Conservation (phyloP, 1,140 invertebrate genomes). For the Leptinotarsa undecemlineata region DNA sequence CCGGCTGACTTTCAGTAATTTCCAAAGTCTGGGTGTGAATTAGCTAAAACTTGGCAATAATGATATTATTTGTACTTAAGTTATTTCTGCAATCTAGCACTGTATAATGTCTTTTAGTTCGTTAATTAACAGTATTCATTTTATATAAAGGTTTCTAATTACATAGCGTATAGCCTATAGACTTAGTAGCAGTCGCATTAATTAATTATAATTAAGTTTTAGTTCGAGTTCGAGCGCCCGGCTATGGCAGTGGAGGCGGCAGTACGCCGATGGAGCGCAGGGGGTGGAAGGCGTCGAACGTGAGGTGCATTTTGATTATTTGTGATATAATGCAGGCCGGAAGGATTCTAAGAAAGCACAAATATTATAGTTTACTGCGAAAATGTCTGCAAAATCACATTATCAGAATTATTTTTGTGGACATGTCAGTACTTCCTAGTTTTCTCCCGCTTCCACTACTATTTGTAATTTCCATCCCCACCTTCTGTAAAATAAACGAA, state of each 20-base stretch:
- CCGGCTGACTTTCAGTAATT: neutral
- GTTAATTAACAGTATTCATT: slow-evolving; percentile 65
- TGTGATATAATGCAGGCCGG: slow-evolving; percentile 30
- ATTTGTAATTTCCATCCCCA: too few relatives aligned
- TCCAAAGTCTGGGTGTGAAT: slow-evolving; percentile 22
- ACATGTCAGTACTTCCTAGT: too few relatives aligned
- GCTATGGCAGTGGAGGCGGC: slow-evolving; percentile 20
- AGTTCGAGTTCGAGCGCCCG: slow-evolving; percentile 63
- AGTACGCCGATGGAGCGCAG: slow-evolving; percentile 1
- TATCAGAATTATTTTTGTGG: too few relatives aligned
- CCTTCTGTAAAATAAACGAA: too few relatives aligned
- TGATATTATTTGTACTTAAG: slow-evolving; percentile 46
- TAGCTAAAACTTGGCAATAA: slow-evolving; percentile 34
- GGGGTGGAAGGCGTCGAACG: slow-evolving; percentile 26
- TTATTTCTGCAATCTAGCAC: slow-evolving; percentile 54
- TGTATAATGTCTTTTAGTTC: slow-evolving; percentile 63
- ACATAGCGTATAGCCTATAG: slow-evolving; percentile 59
- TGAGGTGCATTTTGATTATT: slow-evolving; percentile 31
- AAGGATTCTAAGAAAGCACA: slow-evolving; percentile 14
- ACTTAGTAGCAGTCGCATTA: slow-evolving; percentile 65
- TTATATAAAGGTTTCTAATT: slow-evolving; percentile 66
- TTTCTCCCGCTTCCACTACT: too few relatives aligned
- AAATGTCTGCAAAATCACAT: too few relatives aligned
- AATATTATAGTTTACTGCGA: neutral
- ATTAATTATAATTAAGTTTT: slow-evolving; percentile 81